A percentile compares a stretch with the other conserved stretches of the same genome.
Evolutionary conservation across 2,113 vertebrate species (phyloP).

Genomic region (Nothobranchius furzeri): DNA sequence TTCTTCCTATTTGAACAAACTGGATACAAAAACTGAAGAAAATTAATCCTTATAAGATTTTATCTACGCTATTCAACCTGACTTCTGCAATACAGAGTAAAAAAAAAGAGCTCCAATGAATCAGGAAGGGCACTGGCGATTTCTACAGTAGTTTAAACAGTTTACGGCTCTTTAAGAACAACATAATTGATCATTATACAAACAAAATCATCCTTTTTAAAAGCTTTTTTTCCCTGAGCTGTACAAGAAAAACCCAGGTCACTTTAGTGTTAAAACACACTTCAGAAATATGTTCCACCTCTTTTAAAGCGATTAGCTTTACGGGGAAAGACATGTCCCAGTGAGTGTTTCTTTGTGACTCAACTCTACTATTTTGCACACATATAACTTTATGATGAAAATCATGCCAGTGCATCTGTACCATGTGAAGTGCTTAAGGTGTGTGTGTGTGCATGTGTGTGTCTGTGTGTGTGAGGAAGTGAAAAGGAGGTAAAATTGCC

Average conservation of each 20-base stretch:
- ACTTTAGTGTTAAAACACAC: neutral
- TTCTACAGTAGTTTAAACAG: constrained; percentile 25
- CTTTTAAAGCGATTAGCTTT: constrained; percentile 5
- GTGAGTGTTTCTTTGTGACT: constrained; percentile 1
- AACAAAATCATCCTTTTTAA: neutral
- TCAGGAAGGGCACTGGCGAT: neutral
- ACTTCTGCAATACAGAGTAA: neutral
- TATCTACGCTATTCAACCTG: too few species aligned
- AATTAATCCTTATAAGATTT: too few species aligned
- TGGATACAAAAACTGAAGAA: too few species aligned
- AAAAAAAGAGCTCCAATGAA: neutral
- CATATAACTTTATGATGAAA: constrained; percentile 1
- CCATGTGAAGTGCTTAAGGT: neutral
- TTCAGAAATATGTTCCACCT: constrained; percentile 11
- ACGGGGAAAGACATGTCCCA: neutral
- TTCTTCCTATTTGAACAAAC: too few species aligned
- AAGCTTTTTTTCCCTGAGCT: neutral
- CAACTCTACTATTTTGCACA: neutral
- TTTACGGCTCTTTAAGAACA: constrained; percentile 15
- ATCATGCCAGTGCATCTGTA: constrained; percentile 4
- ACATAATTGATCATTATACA: constrained; percentile 30
- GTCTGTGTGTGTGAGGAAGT: neutral
- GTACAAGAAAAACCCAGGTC: neutral
- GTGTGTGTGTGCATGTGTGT: neutral
- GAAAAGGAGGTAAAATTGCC: constrained; percentile 4